Evolutionary conservation across 2,113 vertebrate genomes (phyloP).

Genomic region (Oreocharis arfaki): DNA sequence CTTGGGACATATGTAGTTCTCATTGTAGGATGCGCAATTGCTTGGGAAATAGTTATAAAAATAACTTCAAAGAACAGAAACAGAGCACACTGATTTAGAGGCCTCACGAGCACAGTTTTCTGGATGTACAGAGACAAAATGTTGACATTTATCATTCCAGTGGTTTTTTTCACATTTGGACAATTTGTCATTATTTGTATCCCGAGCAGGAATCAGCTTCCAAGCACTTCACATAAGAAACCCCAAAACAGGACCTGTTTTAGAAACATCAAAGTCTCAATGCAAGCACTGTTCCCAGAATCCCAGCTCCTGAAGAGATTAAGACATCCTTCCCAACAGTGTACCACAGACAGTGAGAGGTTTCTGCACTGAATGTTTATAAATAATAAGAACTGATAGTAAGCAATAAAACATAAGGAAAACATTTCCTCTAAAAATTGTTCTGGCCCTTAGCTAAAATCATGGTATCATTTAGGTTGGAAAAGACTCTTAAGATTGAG

Average conservation of each 20-base stretch:
- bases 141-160: background rate
- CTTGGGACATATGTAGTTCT: conserved; percentile 28
- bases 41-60: conserved; percentile 30
- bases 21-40: background rate
- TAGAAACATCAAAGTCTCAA: background rate
- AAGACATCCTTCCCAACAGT: background rate
- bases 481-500: background rate
- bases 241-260: background rate
- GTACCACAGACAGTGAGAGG: background rate
- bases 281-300: background rate
- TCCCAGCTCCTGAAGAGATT: background rate
- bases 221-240: background rate
- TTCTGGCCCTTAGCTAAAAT: background rate
- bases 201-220: background rate
- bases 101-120: background rate
- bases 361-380: background rate
- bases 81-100: conserved; percentile 8
- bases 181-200: background rate
- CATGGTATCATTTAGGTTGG: background rate
- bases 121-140: background rate
- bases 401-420: background rate
- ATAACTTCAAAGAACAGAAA: conserved; percentile 22
- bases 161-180: background rate
- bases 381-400: background rate
- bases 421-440: background rate